Base-by-base conservation (phyloP, 2,113 vertebrate genomes). In the Toxostoma redivivum region DNA sequence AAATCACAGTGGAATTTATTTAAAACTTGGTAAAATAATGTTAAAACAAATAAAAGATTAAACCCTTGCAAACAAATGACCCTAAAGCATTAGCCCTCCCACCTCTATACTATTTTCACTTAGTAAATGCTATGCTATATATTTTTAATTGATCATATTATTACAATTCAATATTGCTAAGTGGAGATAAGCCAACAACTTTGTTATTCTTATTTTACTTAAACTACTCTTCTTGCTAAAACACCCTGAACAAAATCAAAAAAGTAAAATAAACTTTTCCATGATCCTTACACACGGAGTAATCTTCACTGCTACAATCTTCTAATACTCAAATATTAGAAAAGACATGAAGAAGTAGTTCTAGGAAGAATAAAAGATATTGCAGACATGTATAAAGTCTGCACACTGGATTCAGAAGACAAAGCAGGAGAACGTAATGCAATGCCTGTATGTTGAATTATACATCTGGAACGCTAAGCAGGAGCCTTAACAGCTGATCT, bases 401-500 rank as follows among this genome's bases (percentile, higher is more conserved):
- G 31, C 54, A 60, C 31, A 48, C 11, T 48, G 42, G 48, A 60
- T 60, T 76, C 28, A 54, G 42, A 71, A 61, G 19, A 66, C 31
- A 91, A 67, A 65, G 25, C 35, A 87, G 31, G 4, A 91, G 19
- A 85, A 69, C 0, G 0, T 57, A 69, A 66, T 28, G 30, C 44
- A 89, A n/a, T 88, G 42, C 19, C 50, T 50, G 18, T 38, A 28
- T 53, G 24, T 42, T 89, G 61, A 91, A 61, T 71, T 89, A 74
- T 6, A 89, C 40, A 84, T 54, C 35, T 66, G 74, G 54, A 91
- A 82, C 42, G 38, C 58, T 82, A 25, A 88, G 48, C 35, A 92
- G 76, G 28, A 92, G 77, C 77, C 37, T 78, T 47, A 53, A 70
- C 33, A 86, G 80, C 28, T 64, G 48, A 78, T 70, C 81, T 90